A percentile compares a stretch with the other conserved stretches of the same genome.
Conservation (phyloP, 2,797 vertebrate species). For the Labroides dimidiatus region DNA sequence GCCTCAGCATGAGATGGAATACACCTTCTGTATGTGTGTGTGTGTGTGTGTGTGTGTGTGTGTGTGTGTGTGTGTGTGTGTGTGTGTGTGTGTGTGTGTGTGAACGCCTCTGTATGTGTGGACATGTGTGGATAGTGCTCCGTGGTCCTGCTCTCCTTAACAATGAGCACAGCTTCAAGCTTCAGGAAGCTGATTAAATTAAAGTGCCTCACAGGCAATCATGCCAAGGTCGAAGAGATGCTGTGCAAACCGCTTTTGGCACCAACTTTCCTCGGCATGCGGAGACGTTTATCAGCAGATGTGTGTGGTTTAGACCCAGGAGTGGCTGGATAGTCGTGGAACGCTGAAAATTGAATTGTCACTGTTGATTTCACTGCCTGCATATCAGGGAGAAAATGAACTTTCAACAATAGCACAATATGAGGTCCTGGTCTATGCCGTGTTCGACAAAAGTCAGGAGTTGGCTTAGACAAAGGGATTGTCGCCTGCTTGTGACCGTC, state of each 20-base stretch:
- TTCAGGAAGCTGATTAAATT: slow-evolving; percentile 85
- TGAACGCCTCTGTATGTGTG: slow-evolving; percentile 26
- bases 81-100: slow-evolving; percentile 40
- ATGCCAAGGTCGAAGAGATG: slow-evolving; percentile 85
- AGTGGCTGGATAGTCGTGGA: slow-evolving; percentile 55
- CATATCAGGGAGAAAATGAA: slow-evolving; percentile 71
- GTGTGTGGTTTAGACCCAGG: slow-evolving; percentile 65
- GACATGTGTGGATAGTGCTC: slow-evolving; percentile 37
- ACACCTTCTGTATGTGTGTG: slow-evolving; percentile 34
- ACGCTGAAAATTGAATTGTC: slow-evolving; percentile 83
- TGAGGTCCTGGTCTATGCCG: slow-evolving; percentile 50
- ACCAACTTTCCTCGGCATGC: slow-evolving; percentile 70
- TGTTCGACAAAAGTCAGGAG: slow-evolving; percentile 47
- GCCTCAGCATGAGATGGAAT: slow-evolving; percentile 55
- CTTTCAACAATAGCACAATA: slow-evolving; percentile 70
- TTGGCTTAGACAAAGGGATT: slow-evolving; percentile 26
- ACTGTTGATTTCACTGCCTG: slow-evolving; percentile 79
- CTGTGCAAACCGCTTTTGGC: slow-evolving; percentile 81
- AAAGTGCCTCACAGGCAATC: slow-evolving; percentile 84
- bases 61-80: slow-evolving; percentile 19
- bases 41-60: slow-evolving; percentile 36
- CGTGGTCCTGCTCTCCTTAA: slow-evolving; percentile 73
- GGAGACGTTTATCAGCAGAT: slow-evolving; percentile 77
- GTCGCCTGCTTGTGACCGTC: slow-evolving; percentile 4
- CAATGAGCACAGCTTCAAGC: slow-evolving; percentile 81